phyloP scores from a whole-genome alignment of 2,113 vertebrate species.

The Melanocharis versteri region DNA sequence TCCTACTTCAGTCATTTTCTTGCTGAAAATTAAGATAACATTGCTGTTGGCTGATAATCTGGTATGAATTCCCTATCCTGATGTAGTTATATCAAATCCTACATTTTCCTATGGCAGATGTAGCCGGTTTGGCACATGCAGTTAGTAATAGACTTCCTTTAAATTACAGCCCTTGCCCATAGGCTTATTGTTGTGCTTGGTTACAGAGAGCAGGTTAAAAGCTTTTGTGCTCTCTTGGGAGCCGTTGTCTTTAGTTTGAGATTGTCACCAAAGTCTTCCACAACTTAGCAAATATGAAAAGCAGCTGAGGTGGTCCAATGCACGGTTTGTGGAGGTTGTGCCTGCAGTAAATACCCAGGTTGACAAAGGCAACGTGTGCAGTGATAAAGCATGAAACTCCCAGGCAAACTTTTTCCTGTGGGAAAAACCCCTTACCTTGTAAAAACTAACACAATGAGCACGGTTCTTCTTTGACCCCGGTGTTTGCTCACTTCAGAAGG shows the following conservation, averaged over 20 bases:
- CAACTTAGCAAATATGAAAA: background rate
- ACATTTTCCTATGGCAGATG: background rate
- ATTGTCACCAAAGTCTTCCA: background rate
- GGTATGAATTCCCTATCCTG: background rate
- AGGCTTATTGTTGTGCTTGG: background rate
- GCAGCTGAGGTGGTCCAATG: background rate
- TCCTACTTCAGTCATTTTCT: background rate
- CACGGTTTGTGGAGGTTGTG: background rate
- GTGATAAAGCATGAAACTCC: background rate
- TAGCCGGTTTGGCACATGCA: background rate
- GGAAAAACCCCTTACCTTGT: conserved; percentile 57
- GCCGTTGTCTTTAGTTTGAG: background rate
- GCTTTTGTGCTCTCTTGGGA: background rate
- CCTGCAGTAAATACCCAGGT: background rate
- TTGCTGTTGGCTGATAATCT: background rate
- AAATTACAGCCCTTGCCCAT: background rate
- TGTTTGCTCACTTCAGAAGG: conserved; percentile 49
- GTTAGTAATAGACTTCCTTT: background rate
- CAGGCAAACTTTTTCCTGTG: conserved; percentile 49
- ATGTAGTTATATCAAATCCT: background rate
- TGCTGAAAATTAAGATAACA: background rate
- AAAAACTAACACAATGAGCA: background rate
- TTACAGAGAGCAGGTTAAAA: background rate
- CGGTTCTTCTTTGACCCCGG: background rate
- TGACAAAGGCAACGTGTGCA: background rate